phyloP scores from a whole-genome alignment of 2,113 vertebrate species.

The Leptobrachium leishanense region DNA sequence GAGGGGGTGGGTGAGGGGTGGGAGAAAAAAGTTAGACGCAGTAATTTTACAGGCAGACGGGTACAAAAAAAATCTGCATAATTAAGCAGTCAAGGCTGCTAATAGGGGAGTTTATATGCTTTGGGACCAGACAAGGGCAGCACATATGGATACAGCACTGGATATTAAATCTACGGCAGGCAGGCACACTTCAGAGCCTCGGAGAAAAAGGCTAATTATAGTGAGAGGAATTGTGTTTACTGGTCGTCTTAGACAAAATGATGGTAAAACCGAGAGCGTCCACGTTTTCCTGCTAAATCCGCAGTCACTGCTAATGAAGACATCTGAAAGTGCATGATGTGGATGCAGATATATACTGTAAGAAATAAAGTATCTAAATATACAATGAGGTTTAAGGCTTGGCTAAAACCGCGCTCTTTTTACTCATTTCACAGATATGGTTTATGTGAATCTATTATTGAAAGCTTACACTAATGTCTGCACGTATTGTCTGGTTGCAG shows the following conservation, averaged over 20 bases:
- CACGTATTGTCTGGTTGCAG: too few relatives aligned
- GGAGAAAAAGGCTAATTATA: constrained; percentile 85
- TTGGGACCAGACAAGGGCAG: constrained; percentile 83
- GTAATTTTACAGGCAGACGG: constrained; percentile 86
- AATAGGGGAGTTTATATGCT: constrained; percentile 88
- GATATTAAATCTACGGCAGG: constrained; percentile 85
- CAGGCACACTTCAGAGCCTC: constrained; percentile 79
- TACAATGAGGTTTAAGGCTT: too few relatives aligned
- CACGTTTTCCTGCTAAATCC: constrained; percentile 77
- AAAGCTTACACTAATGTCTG: too few relatives aligned
- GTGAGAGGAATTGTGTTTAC: constrained; percentile 86
- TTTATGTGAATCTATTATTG: too few relatives aligned
- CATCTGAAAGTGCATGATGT: constrained; percentile 69
- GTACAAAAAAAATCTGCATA: constrained; percentile 87
- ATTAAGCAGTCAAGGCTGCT: constrained; percentile 87
- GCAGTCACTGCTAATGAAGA: constrained; percentile 79
- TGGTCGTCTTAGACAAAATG: constrained; percentile 83
- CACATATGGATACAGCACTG: constrained; percentile 84
- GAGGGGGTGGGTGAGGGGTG: constrained; percentile 34
- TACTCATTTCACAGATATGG: too few relatives aligned
- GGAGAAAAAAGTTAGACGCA: constrained; percentile 77
- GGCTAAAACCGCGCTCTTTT: too few relatives aligned
- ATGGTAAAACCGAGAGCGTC: constrained; percentile 75
- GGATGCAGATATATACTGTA: constrained; percentile 33
- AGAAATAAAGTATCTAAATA: too few relatives aligned